These are phyloP conservation scores for Subanguina moxae DNA, from an alignment of 1,140 invertebrate genomes.

Conservation along the genomic window DNA sequence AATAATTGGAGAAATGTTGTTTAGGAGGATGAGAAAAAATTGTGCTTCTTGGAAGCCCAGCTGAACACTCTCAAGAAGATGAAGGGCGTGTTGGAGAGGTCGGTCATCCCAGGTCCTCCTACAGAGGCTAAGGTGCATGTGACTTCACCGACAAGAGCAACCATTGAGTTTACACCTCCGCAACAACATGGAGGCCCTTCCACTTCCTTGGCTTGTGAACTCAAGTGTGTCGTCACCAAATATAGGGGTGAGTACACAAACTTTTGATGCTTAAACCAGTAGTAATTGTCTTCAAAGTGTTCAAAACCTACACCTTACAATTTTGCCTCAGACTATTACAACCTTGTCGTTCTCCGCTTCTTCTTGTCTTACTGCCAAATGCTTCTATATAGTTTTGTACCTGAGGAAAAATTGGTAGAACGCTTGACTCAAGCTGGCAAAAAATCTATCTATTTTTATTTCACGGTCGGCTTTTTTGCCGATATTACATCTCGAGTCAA, in stretches of 20 bases:
- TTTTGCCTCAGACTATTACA: background rate
- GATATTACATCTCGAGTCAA: too few species aligned
- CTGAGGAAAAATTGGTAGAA: background rate
- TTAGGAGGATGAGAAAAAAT: conserved; percentile 38
- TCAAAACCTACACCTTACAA: background rate
- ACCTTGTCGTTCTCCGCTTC: background rate
- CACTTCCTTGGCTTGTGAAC: conserved; percentile 1
- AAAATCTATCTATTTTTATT: too few species aligned
- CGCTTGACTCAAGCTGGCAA: too few species aligned
- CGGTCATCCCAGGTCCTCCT: conserved; percentile 22
- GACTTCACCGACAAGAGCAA: conserved; percentile 7
- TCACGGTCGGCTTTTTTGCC: too few species aligned
- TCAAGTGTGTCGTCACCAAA: conserved; percentile 13
- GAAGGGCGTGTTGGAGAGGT: conserved; percentile 20
- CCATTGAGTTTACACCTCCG: conserved; percentile 17
- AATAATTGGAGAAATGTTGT: background rate
- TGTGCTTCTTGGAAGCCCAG: conserved; percentile 19
- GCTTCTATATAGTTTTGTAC: background rate
- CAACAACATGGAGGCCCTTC: background rate
- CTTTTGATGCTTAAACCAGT: background rate
- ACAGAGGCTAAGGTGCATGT: conserved; percentile 23
- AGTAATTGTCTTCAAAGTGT: too few species aligned
- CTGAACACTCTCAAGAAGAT: conserved; percentile 23
- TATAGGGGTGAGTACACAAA: conserved; percentile 14
- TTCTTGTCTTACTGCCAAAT: background rate